Evolutionary conservation across 2,888 invertebrate species (phyloP), one percentile per base, ranked within the genome.

Genomic region (Drosophila yooni): DNA sequence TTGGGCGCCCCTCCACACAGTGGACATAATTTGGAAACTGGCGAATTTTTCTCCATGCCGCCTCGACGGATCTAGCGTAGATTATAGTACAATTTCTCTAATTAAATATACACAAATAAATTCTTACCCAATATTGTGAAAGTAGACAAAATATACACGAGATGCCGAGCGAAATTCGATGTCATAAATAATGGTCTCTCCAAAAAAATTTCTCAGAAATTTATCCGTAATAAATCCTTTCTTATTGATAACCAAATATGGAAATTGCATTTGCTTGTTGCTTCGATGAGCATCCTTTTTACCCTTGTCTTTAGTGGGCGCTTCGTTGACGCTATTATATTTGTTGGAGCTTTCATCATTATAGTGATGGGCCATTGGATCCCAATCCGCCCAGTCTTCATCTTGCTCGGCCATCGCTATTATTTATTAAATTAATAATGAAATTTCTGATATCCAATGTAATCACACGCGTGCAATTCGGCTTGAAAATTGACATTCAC

Each of bases 341-440:
- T 48, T 65, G 21, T 70, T 87, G 1, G 10, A 29, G 0, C 1
- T 27, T 15, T 68, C 64, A 11, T 81, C 59, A 34, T 75, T 21
- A 36, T 54, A 86, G 4, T 82, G 74, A 7, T 71, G 27, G 7
- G 64, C 65, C 70, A 79, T 74, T 1, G 82, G 89, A 70, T 88
- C 46, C 75, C 81, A 86, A 10, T 70, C 33, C 2, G 46, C 33
- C 64, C 67, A 76, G 18, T 79, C 63, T 0, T 56, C 25, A 8
- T 64, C n/a, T n/a, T 6, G 8, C 1, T 70, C 29, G 6, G 38
- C 29, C 76, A 74, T 74, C 29, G 40, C 53, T 38, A 21, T 57
- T 31, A 18, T 40, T n/a, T 56, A 21, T 38, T 7, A 25, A 46
- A 25, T 25, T 15, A 15, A 57, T 36, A 18, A 25, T 6, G 21